These are phyloP conservation scores for Lithophane ornitopus DNA, from an alignment of 2,888 invertebrate species.

Conservation along the genomic window DNA sequence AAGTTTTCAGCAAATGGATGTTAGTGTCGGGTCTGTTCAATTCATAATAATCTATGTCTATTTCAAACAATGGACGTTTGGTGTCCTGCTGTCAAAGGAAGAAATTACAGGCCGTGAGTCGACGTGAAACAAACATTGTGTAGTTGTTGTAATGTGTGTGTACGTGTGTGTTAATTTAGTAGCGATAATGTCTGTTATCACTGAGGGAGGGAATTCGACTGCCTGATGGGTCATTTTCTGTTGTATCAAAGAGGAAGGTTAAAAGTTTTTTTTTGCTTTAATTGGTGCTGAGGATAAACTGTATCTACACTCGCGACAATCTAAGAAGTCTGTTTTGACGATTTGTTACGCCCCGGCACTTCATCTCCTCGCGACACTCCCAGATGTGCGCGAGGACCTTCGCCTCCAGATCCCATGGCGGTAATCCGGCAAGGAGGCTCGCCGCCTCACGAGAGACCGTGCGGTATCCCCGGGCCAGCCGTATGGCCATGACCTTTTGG, in stretches of 20 bases:
- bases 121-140: conserved; percentile 57
- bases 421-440: too few species aligned
- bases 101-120: conserved; percentile 63
- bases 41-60: conserved; percentile 35
- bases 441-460: too few species aligned
- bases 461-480: too few species aligned
- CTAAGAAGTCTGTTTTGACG: too few species aligned
- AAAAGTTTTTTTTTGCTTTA: neutral
- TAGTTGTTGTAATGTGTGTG: conserved; percentile 28
- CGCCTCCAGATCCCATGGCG: too few species aligned
- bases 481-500: too few species aligned
- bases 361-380: too few species aligned
- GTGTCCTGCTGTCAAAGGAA: conserved; percentile 64
- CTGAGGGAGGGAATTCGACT: neutral
- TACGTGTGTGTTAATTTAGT: conserved; percentile 49
- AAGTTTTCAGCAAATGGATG: neutral
- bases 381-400: too few species aligned
- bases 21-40: conserved; percentile 24
- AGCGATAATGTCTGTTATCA: conserved; percentile 34
- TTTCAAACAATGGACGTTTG: conserved; percentile 42
- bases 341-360: too few species aligned
- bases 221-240: conserved; percentile 3
- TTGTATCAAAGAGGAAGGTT: neutral
- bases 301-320: too few species aligned
- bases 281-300: neutral